Conservation (phyloP, 1,140 invertebrate genomes). For the Parasteatoda tepidariorum region DNA sequence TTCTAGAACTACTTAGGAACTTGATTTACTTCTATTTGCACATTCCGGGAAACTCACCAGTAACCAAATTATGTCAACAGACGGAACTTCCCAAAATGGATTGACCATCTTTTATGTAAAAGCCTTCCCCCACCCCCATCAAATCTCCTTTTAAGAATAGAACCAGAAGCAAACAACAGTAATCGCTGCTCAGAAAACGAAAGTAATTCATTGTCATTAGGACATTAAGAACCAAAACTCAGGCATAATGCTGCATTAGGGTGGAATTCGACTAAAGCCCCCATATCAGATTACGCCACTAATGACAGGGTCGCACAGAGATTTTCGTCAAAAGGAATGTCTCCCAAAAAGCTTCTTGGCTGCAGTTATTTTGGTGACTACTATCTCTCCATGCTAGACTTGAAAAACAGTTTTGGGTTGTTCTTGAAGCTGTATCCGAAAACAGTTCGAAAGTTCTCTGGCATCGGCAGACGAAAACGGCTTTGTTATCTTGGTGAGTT, state of each 20-base stretch:
- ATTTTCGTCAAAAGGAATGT: neutral
- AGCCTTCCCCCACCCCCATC: too few species aligned
- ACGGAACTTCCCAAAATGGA: too few species aligned
- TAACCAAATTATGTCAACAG: too few species aligned
- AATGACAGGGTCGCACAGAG: slow-evolving; percentile 16
- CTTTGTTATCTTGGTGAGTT: neutral
- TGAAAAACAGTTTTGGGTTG: neutral
- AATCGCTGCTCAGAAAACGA: neutral
- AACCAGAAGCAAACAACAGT: too few species aligned
- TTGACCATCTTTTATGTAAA: too few species aligned
- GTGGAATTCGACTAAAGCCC: neutral
- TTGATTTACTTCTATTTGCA: too few species aligned
- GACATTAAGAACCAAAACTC: neutral
- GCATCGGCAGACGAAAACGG: neutral
- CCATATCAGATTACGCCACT: slow-evolving; percentile 37
- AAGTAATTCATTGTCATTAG: slow-evolving; percentile 39
- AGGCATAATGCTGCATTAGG: slow-evolving; percentile 5
- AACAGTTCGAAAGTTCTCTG: neutral
- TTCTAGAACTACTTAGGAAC: too few species aligned
- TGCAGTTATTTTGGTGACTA: neutral
- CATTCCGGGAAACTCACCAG: too few species aligned
- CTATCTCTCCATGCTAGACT: neutral
- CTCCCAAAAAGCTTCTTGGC: neutral
- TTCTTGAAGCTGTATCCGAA: too few species aligned
- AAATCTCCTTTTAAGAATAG: too few species aligned